Conservation (phyloP, 92 coral and sea anemone species). For the Isaurus tuberculatus region DNA sequence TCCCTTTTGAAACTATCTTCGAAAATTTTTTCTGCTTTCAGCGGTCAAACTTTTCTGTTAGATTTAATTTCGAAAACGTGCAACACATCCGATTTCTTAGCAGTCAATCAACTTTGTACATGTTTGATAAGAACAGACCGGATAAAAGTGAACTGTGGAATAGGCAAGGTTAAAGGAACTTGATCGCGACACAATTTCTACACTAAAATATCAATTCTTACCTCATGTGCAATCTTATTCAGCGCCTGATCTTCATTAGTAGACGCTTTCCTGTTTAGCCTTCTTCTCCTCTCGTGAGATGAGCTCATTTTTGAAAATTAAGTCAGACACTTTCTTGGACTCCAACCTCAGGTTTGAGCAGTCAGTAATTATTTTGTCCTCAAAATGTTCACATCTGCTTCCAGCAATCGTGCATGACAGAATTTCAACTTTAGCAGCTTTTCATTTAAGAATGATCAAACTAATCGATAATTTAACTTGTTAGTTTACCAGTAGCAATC, state of each 20-base stretch:
- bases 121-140: not conserved
- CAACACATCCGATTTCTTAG: not conserved
- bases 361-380: conserved; percentile 65
- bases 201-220: conserved; percentile 47
- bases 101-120: not conserved
- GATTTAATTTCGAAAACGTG: not conserved
- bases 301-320: conserved; percentile 78
- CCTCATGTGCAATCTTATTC: conserved; percentile 98
- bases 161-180: conserved; percentile 22
- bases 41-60: conserved; percentile 7
- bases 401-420: conserved; percentile 62
- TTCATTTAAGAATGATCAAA: conserved; percentile 50
- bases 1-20: not conserved
- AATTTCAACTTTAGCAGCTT: conserved; percentile 48
- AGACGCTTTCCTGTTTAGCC: conserved; percentile 82
- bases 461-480: conserved; percentile 44
- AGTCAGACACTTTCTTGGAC: conserved; percentile 48
- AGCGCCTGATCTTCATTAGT: conserved; percentile 97
- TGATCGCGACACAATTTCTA: conserved; percentile 10
- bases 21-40: conserved; percentile 10
- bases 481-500: conserved; percentile 58
- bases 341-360: conserved; percentile 67
- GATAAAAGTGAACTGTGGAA: conserved; percentile 7
- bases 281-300: conserved; percentile 89
- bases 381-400: conserved; percentile 81